A percentile compares a stretch with the other conserved stretches of the same genome.
Evolutionary conservation across 92 coral and sea anemone genomes (phyloP).

Genomic region (Scolanthus callimorphus): DNA sequence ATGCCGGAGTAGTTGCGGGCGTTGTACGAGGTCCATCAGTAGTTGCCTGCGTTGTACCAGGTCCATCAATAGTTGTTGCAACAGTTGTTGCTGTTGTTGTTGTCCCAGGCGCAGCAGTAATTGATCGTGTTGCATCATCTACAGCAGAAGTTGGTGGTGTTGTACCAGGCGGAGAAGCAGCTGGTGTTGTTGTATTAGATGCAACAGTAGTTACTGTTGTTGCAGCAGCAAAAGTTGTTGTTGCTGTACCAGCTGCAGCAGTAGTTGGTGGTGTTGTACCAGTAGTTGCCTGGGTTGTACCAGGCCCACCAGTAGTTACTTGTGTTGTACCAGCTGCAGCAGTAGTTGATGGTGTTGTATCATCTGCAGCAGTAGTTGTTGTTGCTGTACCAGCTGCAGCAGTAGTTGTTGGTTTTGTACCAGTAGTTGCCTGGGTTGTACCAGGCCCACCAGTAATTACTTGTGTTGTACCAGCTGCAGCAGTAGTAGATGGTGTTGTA

Average conservation of each 20-base stretch:
- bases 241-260: not conserved
- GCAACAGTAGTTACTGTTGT: not conserved
- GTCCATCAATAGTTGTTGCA: not conserved
- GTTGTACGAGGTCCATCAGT: not conserved
- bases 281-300: not conserved
- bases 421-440: not conserved
- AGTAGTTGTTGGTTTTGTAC: no score
- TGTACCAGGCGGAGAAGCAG: not conserved
- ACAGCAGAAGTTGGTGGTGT: not conserved
- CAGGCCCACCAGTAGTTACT: not conserved
- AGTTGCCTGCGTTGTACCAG: not conserved
- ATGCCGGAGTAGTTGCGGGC: not conserved
- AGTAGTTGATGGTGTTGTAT: not conserved
- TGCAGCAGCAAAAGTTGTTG: not conserved
- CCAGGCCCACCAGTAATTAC: not conserved
- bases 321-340: conserved; percentile 3
- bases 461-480: not conserved
- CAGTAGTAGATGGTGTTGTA: no score
- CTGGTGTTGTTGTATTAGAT: not conserved
- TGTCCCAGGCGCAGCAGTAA: not conserved
- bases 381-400: not conserved
- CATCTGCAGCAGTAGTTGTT: not conserved
- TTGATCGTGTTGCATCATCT: not conserved
- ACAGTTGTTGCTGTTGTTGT: conserved; percentile 4
- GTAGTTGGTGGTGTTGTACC: not conserved